phyloP scores from a whole-genome alignment of 1,140 invertebrate genomes.

The Drosophila kanapiae region DNA sequence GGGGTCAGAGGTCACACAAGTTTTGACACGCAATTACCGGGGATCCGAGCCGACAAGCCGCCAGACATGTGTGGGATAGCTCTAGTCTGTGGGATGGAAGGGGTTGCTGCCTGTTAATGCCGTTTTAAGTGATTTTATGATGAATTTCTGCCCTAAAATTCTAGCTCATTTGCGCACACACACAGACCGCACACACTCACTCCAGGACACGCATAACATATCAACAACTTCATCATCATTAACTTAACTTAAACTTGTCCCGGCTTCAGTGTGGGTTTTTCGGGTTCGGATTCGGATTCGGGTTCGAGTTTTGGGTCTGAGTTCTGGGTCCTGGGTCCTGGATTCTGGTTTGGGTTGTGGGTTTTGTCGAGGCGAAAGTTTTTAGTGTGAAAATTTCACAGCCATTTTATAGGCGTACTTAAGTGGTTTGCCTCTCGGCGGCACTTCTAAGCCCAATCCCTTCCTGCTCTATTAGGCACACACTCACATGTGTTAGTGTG shows the following conservation, averaged over 20 bases:
- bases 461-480: constrained; percentile 40
- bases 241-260: constrained; percentile 52
- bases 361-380: constrained; percentile 58
- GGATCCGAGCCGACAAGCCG: constrained; percentile 33
- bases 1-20: constrained; percentile 76
- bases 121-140: constrained; percentile 84
- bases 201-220: constrained; percentile 7
- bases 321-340: constrained; percentile 14
- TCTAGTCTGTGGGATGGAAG: constrained; percentile 1
- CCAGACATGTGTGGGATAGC: constrained; percentile 41
- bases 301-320: constrained; percentile 6
- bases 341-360: constrained; percentile 8
- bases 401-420: constrained; percentile 81
- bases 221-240: constrained; percentile 59
- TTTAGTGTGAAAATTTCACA: constrained; percentile 82
- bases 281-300: background rate
- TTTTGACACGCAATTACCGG: constrained; percentile 78
- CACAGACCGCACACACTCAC: constrained; percentile 16
- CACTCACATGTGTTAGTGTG: constrained; percentile 12
- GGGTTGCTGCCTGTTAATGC: constrained; percentile 67
- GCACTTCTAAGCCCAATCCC: constrained; percentile 63
- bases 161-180: constrained; percentile 71
- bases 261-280: constrained; percentile 32
- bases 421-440: constrained; percentile 79
- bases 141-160: constrained; percentile 81